Base-by-base conservation (phyloP, 2,797 vertebrate genomes). In the Lerista edwardsae region DNA sequence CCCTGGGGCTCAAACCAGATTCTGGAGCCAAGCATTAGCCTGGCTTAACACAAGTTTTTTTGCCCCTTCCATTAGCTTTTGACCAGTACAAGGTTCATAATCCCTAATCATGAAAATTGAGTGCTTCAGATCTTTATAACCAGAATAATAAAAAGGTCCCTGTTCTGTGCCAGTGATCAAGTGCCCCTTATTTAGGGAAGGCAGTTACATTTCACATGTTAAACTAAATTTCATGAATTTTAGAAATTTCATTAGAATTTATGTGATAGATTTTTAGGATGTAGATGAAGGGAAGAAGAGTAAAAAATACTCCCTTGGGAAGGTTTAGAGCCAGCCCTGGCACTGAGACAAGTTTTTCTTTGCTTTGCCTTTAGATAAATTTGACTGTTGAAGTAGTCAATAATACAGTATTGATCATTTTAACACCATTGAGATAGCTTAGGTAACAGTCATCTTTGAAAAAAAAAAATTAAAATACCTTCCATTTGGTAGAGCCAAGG, bases 341-440 rank as follows among this genome's bases (percentile, higher is more conserved):
- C 17, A 31, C 14, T 15, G 8, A 19, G n/a, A 11, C 5, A 0
- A n/a, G 8, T 23, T n/a, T 41, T 39, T 44, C 29, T 62, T 78
- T 19, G 12, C 11, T 47, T 62, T 78, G 29, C 23, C 59, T 44
- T 29, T 62, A 21, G 75, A 64, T 27, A 78, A 62, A n/a, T 41
- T 15, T 68, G n/a, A n/a, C n/a, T n/a, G n/a, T n/a, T n/a, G n/a
- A 75, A 88, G 90, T 31, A 90, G 93, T 74, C 79, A 87, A 75
- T 19, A 91, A 89, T 85, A 83, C 85, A 82, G 83, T 84, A 93
- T 84, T 91, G 93, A 93, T 91, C 86, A 91, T 67, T 0, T 21
- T n/a, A n/a, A n/a, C n/a, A n/a, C n/a, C n/a, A n/a, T n/a, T 82
- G 2, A 88, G 91, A 87, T 84, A 89, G 88, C 92, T 92, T 89